A percentile compares a stretch with the other conserved stretches of the same genome.
These are phyloP conservation scores for Litocranius walleri DNA, from an alignment of 2,113 vertebrate species.

Conservation along the genomic window DNA sequence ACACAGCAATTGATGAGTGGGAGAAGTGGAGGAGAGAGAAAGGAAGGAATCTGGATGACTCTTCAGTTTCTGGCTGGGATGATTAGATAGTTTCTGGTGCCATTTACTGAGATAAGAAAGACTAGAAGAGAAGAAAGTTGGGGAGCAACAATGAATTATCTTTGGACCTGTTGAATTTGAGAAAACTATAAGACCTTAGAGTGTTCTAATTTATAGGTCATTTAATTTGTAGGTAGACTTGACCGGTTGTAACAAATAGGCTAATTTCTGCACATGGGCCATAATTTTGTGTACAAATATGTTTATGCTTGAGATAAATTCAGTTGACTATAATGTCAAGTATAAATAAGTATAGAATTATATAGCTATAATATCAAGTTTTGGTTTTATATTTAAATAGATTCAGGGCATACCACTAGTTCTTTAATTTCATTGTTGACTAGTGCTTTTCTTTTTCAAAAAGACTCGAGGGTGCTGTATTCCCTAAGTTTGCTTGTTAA, in stretches of 20 bases:
- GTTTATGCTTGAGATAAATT: neutral
- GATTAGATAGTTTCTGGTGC: neutral
- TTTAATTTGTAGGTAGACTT: neutral
- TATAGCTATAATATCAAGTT: neutral
- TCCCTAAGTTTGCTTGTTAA: neutral
- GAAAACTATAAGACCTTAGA: neutral
- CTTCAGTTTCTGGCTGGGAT: neutral
- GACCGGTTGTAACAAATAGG: neutral
- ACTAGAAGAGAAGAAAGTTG: neutral
- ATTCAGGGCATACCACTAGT: neutral
- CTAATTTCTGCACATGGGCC: neutral
- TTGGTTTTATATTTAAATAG: constrained; percentile 15
- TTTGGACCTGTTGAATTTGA: neutral
- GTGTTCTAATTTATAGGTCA: neutral
- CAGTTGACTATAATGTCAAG: neutral
- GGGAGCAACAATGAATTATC: neutral
- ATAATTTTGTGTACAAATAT: neutral
- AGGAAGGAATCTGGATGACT: neutral
- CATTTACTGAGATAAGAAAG: neutral
- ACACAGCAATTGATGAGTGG: neutral
- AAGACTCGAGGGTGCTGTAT: neutral
- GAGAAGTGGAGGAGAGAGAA: neutral
- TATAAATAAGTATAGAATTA: neutral
- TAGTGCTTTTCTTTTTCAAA: neutral
- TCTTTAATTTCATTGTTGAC: neutral